A percentile compares a stretch with the other conserved stretches of the same genome.
phyloP scores from a whole-genome alignment of 2,797 vertebrate species.

The Mormyrus hasselquistii region DNA sequence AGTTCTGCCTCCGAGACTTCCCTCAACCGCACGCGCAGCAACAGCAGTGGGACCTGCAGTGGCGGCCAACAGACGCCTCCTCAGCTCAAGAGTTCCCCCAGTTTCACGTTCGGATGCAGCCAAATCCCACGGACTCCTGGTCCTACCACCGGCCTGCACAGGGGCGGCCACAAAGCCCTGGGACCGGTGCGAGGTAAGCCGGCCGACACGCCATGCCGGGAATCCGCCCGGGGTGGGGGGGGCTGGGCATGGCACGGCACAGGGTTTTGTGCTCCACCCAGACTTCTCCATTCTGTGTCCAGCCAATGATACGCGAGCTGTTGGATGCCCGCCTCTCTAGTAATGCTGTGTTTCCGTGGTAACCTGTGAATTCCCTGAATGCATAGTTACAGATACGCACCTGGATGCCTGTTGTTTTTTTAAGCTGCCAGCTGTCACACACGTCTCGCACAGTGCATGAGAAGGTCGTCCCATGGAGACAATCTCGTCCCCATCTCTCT shows the following conservation, averaged over 20 bases:
- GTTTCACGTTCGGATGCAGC: constrained; percentile 76
- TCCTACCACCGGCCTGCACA: constrained; percentile 38
- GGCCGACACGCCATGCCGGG: constrained; percentile 43
- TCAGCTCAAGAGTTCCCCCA: constrained; percentile 74
- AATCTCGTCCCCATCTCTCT: not conserved
- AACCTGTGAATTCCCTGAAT: not conserved
- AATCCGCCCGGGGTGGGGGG: not conserved
- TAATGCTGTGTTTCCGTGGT: not conserved
- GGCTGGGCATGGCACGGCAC: constrained; percentile 27
- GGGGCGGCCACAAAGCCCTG: constrained; percentile 51
- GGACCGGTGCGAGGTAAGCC: constrained; percentile 79
- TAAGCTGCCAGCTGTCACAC: not conserved
- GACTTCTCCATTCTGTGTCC: not conserved
- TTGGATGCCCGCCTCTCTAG: not conserved
- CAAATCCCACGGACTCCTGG: constrained; percentile 42
- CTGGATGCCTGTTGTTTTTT: not conserved
- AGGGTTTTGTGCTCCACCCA: constrained; percentile 32
- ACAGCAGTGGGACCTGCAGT: constrained; percentile 64
- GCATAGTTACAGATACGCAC: not conserved
- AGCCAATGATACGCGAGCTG: not conserved
- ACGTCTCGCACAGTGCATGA: not conserved
- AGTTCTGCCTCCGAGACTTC: constrained; percentile 70
- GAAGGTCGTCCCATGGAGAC: not conserved
- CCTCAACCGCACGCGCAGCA: constrained; percentile 64
- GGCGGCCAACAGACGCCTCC: constrained; percentile 73